These are phyloP conservation scores for Brachyptera risi DNA, from an alignment of 2,888 invertebrate species.

Conservation along the genomic window DNA sequence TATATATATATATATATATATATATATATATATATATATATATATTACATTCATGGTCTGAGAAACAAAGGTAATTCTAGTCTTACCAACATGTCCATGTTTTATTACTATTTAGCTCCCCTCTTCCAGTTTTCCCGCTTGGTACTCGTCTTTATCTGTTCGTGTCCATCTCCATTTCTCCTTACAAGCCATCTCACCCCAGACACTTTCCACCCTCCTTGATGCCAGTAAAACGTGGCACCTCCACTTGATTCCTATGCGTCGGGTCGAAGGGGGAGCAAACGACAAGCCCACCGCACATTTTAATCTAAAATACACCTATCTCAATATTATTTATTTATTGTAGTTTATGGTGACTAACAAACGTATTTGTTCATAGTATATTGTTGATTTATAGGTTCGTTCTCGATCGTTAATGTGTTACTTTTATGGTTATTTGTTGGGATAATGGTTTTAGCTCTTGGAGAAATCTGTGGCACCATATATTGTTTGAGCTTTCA, in stretches of 20 bases:
- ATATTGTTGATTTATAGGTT: background rate
- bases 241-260: slow-evolving; percentile 1
- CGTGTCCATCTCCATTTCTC: background rate
- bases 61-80: slow-evolving; percentile 14
- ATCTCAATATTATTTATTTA: background rate
- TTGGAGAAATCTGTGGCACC: too few relatives aligned
- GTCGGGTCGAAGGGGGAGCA: background rate
- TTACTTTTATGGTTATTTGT: background rate
- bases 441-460: too few relatives aligned
- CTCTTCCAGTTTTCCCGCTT: background rate
- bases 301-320: background rate
- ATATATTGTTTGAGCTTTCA: too few relatives aligned
- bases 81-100: background rate
- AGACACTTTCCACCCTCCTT: background rate
- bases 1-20: too few relatives aligned
- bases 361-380: background rate
- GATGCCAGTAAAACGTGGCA: background rate
- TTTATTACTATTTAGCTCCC: background rate
- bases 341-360: too few relatives aligned
- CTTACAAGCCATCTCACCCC: background rate
- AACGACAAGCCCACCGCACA: background rate
- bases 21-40: too few relatives aligned
- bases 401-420: background rate
- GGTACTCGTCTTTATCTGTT: slow-evolving; percentile 7
- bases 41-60: too few relatives aligned